Percentiles rank a stretch among this genome's conserved stretches.
phyloP scores from a whole-genome alignment of 1,140 invertebrate genomes.

The Plutomurus gul region DNA sequence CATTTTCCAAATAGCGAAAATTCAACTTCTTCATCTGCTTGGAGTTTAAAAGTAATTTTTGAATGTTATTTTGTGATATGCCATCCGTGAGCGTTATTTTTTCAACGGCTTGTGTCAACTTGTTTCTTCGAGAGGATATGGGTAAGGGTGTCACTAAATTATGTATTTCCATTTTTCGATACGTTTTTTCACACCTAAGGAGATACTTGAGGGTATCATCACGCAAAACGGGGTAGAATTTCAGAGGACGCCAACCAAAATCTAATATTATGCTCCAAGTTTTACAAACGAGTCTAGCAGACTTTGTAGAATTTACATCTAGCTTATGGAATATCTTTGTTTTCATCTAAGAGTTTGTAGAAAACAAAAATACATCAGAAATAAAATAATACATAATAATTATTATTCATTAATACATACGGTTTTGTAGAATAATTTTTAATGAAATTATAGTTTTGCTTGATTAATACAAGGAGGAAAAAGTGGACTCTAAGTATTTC shows the following conservation, averaged over 20 bases:
- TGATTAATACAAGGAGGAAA: not conserved
- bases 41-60: not conserved
- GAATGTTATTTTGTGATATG: not conserved
- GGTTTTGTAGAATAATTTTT: no score
- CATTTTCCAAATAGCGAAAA: not conserved
- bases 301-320: not conserved
- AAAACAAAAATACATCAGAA: no score
- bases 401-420: no score
- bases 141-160: not conserved
- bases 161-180: not conserved
- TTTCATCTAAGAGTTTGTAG: no score
- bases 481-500: not conserved
- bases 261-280: not conserved
- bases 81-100: not conserved
- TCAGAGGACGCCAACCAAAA: not conserved
- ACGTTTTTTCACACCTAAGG: not conserved
- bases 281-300: not conserved
- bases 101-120: not conserved
- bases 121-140: not conserved
- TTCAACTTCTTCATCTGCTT: not conserved
- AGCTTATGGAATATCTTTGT: not conserved
- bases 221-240: not conserved
- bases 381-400: not conserved
- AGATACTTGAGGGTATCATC: not conserved
- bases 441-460: no score